phyloP scores from a whole-genome alignment of 2,113 vertebrate genomes.

The Abramis brama region DNA sequence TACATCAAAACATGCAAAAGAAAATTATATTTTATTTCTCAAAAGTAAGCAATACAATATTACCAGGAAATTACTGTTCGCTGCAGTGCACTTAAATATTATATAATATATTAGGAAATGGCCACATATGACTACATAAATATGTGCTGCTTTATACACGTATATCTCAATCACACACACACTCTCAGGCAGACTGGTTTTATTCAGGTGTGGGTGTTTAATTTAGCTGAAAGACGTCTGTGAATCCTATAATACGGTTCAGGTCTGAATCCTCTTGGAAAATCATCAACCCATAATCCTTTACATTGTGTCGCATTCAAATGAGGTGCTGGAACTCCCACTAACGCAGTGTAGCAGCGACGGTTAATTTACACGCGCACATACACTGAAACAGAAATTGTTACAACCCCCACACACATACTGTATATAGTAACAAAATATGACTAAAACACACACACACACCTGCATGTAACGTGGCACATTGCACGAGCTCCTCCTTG shows the following conservation, averaged over 20 bases:
- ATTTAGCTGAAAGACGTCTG: slow-evolving; percentile 61
- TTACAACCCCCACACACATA: slow-evolving; percentile 44
- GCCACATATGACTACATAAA: slow-evolving; percentile 9
- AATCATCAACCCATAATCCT: slow-evolving; percentile 73
- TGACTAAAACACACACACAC: slow-evolving; percentile 52
- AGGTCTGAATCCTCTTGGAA: slow-evolving; percentile 71
- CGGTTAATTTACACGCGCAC: slow-evolving; percentile 43
- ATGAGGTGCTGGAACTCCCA: slow-evolving; percentile 74
- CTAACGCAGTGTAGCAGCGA: slow-evolving; percentile 25
- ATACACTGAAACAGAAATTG: slow-evolving; percentile 48
- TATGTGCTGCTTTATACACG: background rate
- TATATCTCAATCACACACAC: background rate
- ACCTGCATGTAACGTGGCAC: slow-evolving; percentile 39
- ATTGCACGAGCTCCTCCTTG: slow-evolving; percentile 38
- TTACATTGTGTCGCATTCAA: slow-evolving; percentile 77
- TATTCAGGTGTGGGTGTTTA: slow-evolving; percentile 28
- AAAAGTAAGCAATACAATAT: slow-evolving; percentile 13
- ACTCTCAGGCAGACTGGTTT: background rate
- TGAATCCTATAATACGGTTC: slow-evolving; percentile 75
- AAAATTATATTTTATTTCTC: background rate
- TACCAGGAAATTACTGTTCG: background rate
- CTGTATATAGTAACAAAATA: slow-evolving; percentile 19
- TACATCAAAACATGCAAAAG: background rate
- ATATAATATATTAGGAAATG: slow-evolving; percentile 1
- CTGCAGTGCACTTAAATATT: background rate